Evolutionary conservation across 2,113 vertebrate species (phyloP).

Genomic region (Ciconia stormi): DNA sequence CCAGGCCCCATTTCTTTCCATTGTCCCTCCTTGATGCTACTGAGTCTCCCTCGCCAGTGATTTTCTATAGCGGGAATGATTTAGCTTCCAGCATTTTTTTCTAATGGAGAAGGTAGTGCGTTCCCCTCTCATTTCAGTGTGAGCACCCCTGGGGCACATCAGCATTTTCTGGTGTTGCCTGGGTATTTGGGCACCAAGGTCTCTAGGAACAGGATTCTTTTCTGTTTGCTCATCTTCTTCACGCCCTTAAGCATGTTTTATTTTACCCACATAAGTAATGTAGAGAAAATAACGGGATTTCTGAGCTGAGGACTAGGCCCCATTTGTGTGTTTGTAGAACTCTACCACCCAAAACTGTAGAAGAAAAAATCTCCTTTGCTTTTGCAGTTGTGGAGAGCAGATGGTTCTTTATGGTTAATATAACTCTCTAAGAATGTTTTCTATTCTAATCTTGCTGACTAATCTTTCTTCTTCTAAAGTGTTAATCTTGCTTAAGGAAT

Average conservation of each 20-base stretch:
- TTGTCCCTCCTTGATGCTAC: not conserved
- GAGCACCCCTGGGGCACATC: not conserved
- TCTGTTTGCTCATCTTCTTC: not conserved
- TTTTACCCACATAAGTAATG: not conserved
- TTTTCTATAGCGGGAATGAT: not conserved
- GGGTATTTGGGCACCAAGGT: not conserved
- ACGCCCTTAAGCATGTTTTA: not conserved
- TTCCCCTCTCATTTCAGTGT: not conserved
- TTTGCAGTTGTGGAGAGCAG: not conserved
- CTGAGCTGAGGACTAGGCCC: not conserved
- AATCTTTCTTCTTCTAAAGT: conserved; percentile 38
- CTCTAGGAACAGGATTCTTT: not conserved
- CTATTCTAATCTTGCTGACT: conserved; percentile 32
- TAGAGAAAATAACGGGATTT: not conserved
- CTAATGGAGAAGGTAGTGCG: accelerated
- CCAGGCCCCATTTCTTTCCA: not conserved
- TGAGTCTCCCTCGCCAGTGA: not conserved
- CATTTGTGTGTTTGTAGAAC: not conserved
- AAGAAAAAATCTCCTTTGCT: not conserved
- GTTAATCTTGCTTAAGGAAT: conserved; percentile 41
- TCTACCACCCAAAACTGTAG: not conserved
- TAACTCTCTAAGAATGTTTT: conserved; percentile 1
- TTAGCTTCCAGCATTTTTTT: not conserved
- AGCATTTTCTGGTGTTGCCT: not conserved
- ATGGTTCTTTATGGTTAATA: not conserved